A percentile compares a stretch with the other conserved stretches of the same genome.
Conservation (phyloP, 2,797 vertebrate genomes). For the Pterois miles region DNA sequence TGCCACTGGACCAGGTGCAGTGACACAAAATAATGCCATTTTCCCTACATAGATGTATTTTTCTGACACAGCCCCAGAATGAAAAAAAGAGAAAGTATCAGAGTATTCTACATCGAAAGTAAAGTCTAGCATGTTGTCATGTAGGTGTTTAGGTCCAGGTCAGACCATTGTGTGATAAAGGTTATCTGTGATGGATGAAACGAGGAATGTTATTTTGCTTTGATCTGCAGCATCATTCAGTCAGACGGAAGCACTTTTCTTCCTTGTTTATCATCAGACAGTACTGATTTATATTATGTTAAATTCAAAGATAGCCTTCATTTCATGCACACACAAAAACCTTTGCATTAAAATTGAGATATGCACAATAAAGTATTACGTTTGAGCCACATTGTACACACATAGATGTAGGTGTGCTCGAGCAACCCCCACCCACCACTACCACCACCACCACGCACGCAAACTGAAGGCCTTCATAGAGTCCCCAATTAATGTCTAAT, state of each 20-base stretch:
- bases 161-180: constrained; percentile 73
- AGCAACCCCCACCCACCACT: background rate
- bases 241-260: background rate
- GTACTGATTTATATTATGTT: constrained; percentile 6
- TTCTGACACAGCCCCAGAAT: constrained; percentile 82
- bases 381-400: background rate
- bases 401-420: background rate
- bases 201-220: constrained; percentile 63
- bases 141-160: constrained; percentile 53
- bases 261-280: background rate
- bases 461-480: constrained; percentile 84
- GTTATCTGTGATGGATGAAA: constrained; percentile 73
- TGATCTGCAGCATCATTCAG: constrained; percentile 76
- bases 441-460: constrained; percentile 54
- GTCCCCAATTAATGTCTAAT: constrained; percentile 93
- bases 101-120: constrained; percentile 32
- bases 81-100: constrained; percentile 47
- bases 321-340: background rate
- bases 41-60: constrained; percentile 87
- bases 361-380: background rate
- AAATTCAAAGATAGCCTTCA: constrained; percentile 4
- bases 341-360: background rate
- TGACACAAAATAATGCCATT: constrained; percentile 90
- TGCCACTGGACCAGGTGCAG: constrained; percentile 84
- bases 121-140: constrained; percentile 41